phyloP scores from a whole-genome alignment of 2,797 vertebrate species.

The Aphelocoma californica region DNA sequence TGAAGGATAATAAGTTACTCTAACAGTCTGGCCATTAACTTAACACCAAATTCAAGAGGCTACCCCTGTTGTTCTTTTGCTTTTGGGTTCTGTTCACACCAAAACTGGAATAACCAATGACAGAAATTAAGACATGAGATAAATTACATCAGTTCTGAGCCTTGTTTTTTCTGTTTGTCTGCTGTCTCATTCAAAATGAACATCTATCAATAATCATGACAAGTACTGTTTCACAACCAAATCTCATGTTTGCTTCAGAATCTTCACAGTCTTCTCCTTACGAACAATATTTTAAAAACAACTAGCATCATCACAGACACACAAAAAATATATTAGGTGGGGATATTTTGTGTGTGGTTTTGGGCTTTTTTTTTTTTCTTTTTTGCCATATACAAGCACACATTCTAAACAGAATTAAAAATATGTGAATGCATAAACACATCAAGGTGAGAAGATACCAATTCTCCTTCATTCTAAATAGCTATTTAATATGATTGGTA shows the following conservation, averaged over 20 bases:
- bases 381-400: neutral
- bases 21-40: neutral
- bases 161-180: neutral
- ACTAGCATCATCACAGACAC: neutral
- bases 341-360: neutral
- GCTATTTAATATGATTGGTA: neutral
- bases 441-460: neutral
- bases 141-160: neutral
- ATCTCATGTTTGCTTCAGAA: neutral
- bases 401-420: neutral
- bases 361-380: neutral
- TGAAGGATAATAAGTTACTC: neutral
- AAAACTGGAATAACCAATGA: neutral
- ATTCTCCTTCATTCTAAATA: neutral
- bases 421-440: neutral
- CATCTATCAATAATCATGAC: neutral
- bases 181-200: neutral
- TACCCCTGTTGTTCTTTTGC: neutral
- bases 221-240: neutral
- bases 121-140: neutral
- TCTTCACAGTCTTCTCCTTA: neutral
- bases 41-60: neutral
- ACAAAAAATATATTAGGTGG: neutral
- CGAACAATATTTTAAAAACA: neutral
- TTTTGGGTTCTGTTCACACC: neutral